Base-by-base conservation (phyloP, 1,140 invertebrate genomes). In the Drosophila virilis region DNA sequence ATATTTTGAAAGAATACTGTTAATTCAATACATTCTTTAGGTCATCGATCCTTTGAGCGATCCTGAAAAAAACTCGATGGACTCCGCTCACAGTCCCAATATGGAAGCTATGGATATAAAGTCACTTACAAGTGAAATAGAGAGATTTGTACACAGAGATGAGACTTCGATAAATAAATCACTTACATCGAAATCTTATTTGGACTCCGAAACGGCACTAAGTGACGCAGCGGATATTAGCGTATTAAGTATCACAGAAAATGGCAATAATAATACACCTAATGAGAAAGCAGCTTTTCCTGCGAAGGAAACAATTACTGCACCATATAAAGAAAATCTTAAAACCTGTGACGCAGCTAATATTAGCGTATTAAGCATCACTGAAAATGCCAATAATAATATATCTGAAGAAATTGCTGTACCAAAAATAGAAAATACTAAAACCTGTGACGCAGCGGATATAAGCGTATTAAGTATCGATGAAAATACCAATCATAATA, bases 71-170 rank as follows among this genome's bases (percentile, higher is more conserved):
- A 60, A 40, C 6, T 32, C 15, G 43, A 22, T 32, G 9, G 40
- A 46, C 6, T 17, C n/a, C n/a, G 5, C n/a, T 35, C 37, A 69
- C 3, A 60, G n/a, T 43, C 13, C 8, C 8, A 40, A 54, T 42
- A 33, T 65, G n/a, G 58, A 62, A 48, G 59, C 60, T 45, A 61
- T 74, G 28, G 86, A 89, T 33, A 92, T 92, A 60, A 68, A 79
- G 43, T 90, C 86, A 59, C 73, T 92, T 17, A 79, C 91, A 13
- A 75, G 64, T 37, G 91, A 91, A 91, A 92, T 92, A 60, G 81
- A 92, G 77, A 65, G 71, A 40, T 92, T 91, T 76, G 91, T 92
- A 17, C 64, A 74, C 37, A 57, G 76, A 43, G 69, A 71, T 64
- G 79, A 88, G 38, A 52, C 58, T 40, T 67, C 52, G 37, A 55